Evolutionary conservation across 2,797 vertebrate species (phyloP).

Genomic region (Paramormyrops hopkinsi): DNA sequence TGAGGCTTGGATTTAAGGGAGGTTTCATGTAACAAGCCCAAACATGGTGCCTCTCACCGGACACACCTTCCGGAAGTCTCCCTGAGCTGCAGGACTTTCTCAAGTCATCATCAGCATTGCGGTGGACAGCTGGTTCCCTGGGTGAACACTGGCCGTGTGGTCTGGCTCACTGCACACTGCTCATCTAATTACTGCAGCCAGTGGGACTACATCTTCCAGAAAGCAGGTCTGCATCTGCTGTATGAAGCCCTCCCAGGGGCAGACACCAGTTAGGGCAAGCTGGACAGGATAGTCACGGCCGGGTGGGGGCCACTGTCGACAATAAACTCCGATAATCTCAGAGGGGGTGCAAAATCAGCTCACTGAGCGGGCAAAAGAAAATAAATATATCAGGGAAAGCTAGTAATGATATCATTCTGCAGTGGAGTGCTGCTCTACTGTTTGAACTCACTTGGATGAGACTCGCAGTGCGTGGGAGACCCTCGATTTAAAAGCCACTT

Average conservation of each 20-base stretch:
- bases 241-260: slow-evolving; percentile 10
- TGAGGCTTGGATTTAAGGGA: neutral
- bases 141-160: neutral
- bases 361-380: neutral
- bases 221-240: neutral
- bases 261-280: neutral
- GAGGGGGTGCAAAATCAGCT: neutral
- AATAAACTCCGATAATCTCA: neutral
- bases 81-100: neutral
- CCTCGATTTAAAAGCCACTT: neutral
- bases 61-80: neutral
- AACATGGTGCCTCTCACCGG: neutral
- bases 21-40: neutral
- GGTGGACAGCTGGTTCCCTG: neutral
- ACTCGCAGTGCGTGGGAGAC: neutral
- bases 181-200: neutral
- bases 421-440: neutral
- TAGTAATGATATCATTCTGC: neutral
- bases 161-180: neutral
- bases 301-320: neutral
- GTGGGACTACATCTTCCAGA: neutral
- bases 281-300: neutral
- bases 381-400: neutral
- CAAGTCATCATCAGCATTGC: neutral
- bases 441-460: neutral